Percentiles rank a stretch among this genome's conserved stretches.
Evolutionary conservation across 2,113 vertebrate species (phyloP).

Genomic region (Bubo bubo): DNA sequence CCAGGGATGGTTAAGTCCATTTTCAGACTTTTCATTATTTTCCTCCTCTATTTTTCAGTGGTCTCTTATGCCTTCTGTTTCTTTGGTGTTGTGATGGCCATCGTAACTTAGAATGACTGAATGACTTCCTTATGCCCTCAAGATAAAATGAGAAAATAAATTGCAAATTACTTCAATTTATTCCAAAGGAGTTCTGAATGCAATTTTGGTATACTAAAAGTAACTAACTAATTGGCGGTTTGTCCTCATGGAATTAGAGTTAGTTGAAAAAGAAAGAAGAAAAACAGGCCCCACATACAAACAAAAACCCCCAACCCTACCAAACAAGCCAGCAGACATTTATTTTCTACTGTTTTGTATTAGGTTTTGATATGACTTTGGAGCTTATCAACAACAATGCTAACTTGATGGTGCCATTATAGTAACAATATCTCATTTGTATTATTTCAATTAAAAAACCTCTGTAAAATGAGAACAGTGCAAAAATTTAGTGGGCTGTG

Average conservation of each 20-base stretch:
- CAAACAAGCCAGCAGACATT: neutral
- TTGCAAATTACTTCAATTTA: neutral
- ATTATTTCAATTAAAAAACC: neutral
- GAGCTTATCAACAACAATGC: neutral
- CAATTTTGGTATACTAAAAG: neutral
- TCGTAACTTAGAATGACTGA: neutral
- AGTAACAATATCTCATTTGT: neutral
- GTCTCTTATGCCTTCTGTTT: neutral
- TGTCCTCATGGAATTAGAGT: neutral
- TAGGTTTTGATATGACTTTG: neutral
- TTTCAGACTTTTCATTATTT: neutral
- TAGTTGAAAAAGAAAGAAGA: neutral
- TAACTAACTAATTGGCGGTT: neutral
- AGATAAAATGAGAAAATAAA: neutral
- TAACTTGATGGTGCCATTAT: neutral
- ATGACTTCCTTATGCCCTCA: neutral
- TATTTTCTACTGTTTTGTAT: neutral
- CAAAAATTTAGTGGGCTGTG: neutral
- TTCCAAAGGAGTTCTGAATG: neutral
- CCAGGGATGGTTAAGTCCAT: neutral
- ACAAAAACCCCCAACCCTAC: fast-evolving
- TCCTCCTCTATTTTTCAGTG: neutral
- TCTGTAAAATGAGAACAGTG: slow-evolving; percentile 8
- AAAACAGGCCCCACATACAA: neutral
- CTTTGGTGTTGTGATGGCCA: neutral